These are phyloP conservation scores for Myanophis thanlyinensis DNA, from an alignment of 2,113 vertebrate species.

Conservation along the genomic window DNA sequence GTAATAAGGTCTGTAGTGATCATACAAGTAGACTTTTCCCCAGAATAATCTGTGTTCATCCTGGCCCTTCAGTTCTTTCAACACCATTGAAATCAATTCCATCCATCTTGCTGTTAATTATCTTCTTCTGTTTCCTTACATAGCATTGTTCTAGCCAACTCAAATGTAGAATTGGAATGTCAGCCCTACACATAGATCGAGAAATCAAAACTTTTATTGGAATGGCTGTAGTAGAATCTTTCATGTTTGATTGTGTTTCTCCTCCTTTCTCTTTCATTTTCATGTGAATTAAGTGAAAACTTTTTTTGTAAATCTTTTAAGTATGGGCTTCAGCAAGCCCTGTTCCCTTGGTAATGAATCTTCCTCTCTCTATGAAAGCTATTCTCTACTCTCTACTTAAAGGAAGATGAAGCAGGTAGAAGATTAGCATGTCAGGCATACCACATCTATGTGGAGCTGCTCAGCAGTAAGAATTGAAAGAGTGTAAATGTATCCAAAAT, in stretches of 20 bases:
- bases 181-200: neutral
- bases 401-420: neutral
- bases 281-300: neutral
- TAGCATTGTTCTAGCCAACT: neutral
- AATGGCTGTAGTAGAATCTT: neutral
- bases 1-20: neutral
- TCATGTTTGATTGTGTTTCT: neutral
- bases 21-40: neutral
- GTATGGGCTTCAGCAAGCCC: neutral
- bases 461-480: neutral
- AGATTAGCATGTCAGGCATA: neutral
- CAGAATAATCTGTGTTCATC: neutral
- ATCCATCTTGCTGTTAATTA: neutral
- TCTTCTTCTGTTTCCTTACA: neutral
- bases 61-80: neutral
- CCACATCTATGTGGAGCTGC: neutral
- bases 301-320: neutral
- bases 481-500: neutral
- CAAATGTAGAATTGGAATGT: neutral
- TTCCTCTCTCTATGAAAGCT: neutral
- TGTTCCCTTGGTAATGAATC: neutral
- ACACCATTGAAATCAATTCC: neutral
- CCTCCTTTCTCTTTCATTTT: neutral
- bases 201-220: neutral
- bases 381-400: neutral